Percentiles rank a stretch among this genome's conserved stretches.
Evolutionary conservation across 2,113 vertebrate genomes (phyloP).

Genomic region (Okapia johnstoni): DNA sequence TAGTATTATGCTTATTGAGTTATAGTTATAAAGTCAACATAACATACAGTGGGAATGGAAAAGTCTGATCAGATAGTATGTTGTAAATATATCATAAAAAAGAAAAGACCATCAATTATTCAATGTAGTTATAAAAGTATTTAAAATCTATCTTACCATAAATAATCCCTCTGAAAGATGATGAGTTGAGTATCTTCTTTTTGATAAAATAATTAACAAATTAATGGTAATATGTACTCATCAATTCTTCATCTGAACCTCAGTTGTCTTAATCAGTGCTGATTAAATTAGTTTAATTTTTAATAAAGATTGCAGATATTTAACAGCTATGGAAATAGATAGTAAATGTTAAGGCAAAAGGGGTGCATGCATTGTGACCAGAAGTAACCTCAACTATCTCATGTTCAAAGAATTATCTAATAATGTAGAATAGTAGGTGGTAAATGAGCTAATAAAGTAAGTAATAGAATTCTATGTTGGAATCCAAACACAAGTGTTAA

Average conservation of each 20-base stretch:
- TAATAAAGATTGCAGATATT: background rate
- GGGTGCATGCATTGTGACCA: conserved; percentile 50
- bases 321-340: conserved; percentile 17
- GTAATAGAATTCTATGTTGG: conserved; percentile 81
- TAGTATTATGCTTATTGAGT: background rate
- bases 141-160: background rate
- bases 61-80: background rate
- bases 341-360: conserved; percentile 35
- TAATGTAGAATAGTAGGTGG: conserved; percentile 78
- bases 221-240: background rate
- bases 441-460: conserved; percentile 84
- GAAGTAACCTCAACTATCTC: conserved; percentile 53
- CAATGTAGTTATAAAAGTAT: background rate
- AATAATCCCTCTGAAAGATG: background rate
- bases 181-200: background rate
- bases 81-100: background rate
- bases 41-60: background rate
- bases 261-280: conserved; percentile 2
- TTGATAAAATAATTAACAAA: background rate
- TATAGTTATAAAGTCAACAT: background rate
- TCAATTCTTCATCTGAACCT: background rate
- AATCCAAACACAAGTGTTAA: conserved; percentile 78
- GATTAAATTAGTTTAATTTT: conserved; percentile 41
- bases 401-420: conserved; percentile 76
- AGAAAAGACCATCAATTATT: background rate